A percentile compares a stretch with the other conserved stretches of the same genome.
These are phyloP conservation scores for Anas bernieri DNA, from an alignment of 2,797 vertebrate species.

Conservation along the genomic window DNA sequence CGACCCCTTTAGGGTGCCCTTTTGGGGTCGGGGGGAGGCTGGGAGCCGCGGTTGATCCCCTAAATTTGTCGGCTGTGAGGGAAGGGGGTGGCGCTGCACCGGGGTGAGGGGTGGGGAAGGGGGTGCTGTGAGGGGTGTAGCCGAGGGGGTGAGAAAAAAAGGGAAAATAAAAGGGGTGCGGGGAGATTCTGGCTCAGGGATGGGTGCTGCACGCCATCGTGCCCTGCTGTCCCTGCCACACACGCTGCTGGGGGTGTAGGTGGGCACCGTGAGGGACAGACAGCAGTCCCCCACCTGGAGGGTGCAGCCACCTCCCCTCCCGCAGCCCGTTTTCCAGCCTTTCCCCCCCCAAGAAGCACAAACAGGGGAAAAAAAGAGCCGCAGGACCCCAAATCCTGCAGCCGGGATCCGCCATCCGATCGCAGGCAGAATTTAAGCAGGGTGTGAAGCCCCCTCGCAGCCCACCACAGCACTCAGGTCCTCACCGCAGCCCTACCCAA, in stretches of 20 bases:
- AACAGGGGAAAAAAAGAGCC: background rate
- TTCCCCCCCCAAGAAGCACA: background rate
- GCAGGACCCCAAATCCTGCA: background rate
- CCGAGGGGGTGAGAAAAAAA: too few species aligned
- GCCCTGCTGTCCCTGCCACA: background rate
- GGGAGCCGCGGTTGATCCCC: too few species aligned
- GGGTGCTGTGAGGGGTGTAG: background rate
- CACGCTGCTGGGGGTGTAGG: background rate
- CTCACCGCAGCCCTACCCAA: background rate
- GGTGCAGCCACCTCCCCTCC: background rate
- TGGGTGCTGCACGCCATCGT: too few species aligned
- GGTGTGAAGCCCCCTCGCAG: background rate
- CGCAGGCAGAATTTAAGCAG: accelerated
- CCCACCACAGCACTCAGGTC: accelerated
- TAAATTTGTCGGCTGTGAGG: too few species aligned
- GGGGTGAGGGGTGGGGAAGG: too few species aligned
- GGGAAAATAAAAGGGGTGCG: too few species aligned
- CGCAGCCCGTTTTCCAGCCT: background rate
- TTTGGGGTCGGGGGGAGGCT: too few species aligned
- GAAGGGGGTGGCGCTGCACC: too few species aligned
- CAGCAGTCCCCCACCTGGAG: background rate
- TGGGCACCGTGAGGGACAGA: background rate
- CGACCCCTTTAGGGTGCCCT: too few species aligned
- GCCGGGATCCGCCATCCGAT: background rate
- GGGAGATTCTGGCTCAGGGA: too few species aligned